Evolutionary conservation across 2,888 invertebrate species (phyloP).

Genomic region (Platypus cylindrus): DNA sequence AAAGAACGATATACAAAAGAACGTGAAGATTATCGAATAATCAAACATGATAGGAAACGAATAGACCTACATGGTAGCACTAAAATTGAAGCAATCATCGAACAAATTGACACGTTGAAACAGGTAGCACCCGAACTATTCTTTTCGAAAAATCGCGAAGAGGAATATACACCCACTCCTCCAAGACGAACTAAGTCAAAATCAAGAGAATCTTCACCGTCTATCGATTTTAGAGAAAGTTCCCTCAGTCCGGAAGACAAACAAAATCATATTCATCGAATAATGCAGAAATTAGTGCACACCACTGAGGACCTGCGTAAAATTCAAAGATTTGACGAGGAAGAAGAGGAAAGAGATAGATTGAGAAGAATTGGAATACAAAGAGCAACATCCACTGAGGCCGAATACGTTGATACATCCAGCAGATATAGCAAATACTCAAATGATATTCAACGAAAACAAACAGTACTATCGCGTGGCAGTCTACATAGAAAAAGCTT

Average conservation of each 20-base stretch:
- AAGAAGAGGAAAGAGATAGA: constrained; percentile 40
- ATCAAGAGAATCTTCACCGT: constrained; percentile 60
- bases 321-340: constrained; percentile 39
- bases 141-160: constrained; percentile 36
- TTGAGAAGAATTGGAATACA: constrained; percentile 33
- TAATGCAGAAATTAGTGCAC: constrained; percentile 52
- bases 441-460: constrained; percentile 17
- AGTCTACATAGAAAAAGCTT: constrained; percentile 56
- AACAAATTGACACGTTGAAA: constrained; percentile 62
- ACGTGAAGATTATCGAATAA: constrained; percentile 44
- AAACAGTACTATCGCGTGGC: constrained; percentile 25
- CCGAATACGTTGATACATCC: constrained; percentile 38
- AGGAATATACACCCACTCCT: constrained; percentile 52
- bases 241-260: constrained; percentile 35
- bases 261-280: constrained; percentile 30
- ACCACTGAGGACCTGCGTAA: constrained; percentile 52
- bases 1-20: constrained; percentile 77
- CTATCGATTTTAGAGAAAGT: constrained; percentile 38
- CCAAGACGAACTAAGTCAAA: constrained; percentile 57
- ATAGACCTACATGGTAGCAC: constrained; percentile 55
- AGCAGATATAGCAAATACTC: constrained; percentile 17
- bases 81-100: constrained; percentile 57
- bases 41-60: constrained; percentile 35
- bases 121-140: constrained; percentile 62
- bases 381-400: constrained; percentile 50